Evolutionary conservation across 2,888 invertebrate species (phyloP), one percentile per base, ranked within the genome.

Genomic region (Chelonus formosanus): DNA sequence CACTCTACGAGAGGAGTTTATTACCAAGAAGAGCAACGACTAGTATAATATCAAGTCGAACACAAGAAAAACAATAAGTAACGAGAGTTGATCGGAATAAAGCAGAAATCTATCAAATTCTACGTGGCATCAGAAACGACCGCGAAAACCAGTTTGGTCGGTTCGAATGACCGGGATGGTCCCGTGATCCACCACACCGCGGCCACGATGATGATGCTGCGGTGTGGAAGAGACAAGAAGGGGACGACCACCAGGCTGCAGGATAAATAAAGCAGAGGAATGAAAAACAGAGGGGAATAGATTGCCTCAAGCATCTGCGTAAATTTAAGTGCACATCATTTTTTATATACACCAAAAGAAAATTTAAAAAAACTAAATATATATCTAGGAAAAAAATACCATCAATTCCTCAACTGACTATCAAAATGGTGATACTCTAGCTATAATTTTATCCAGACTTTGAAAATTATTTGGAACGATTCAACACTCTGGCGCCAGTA

Each of bases 61-160:
- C 34, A 59, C 60, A 44, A 34, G n/a, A 20, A 20, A 56, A 34
- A 44, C 43, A 3, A 35, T 61, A 66, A 68, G 69, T 68, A 68
- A 67, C 74, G 70, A 70, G 59, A 59, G 65, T 63, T 66, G 74
- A 77, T 77, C 77, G 75, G 71, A 71, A 72, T 72, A 73, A 71
- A 73, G 77, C 74, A 77, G 79, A 81, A 78, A 83, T 83, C 82
- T 80, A 83, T 83, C 82, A 82, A 82, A 83, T 81, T 80, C 78
- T 76, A 76, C 71, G 77, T 73, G 76, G 77, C 75, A 82, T 80
- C 78, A 78, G 80, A 75, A 78, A 77, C 76, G 78, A 76, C 74
- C 71, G 78, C 75, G 75, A 80, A 82, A 83, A 83, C 83, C 83
- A 83, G 83, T 83, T 83, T 82, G 81, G 81, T 80, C 74, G 79